Evolutionary conservation across 2,797 vertebrate species (phyloP).

Genomic region (Sebastiscus tertius): DNA sequence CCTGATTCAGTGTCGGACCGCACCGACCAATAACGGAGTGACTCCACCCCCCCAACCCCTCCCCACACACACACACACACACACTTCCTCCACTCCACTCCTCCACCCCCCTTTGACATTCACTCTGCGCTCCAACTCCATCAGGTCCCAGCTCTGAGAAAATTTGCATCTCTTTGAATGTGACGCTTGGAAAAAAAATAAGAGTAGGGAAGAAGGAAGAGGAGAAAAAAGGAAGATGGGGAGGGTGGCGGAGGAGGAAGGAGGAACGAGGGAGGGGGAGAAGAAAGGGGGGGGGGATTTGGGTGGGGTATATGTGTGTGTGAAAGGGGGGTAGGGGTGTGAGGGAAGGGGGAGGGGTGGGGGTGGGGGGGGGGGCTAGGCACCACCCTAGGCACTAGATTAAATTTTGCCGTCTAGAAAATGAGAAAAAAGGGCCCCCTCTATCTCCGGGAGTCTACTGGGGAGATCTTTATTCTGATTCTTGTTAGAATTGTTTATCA

Average conservation of each 20-base stretch:
- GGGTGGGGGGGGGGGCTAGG: too few relatives aligned
- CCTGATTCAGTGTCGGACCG: background rate
- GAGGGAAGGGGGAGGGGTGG: slow-evolving; percentile 76
- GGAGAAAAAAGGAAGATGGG: slow-evolving; percentile 57
- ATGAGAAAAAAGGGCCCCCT: slow-evolving; percentile 94
- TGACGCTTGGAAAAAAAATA: slow-evolving; percentile 84
- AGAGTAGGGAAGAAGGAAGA: slow-evolving; percentile 47
- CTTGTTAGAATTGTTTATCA: slow-evolving; percentile 99
- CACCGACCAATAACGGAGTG: background rate
- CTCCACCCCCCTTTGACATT: slow-evolving; percentile 88
- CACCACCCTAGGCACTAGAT: slow-evolving; percentile 95
- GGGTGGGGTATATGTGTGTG: background rate
- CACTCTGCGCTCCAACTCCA: slow-evolving; percentile 89
- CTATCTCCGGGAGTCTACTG: slow-evolving; percentile 98
- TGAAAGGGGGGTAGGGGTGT: background rate
- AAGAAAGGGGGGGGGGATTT: slow-evolving; percentile 35
- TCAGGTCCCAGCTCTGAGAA: slow-evolving; percentile 90
- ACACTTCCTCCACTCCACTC: slow-evolving; percentile 35
- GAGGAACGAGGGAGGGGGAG: slow-evolving; percentile 36
- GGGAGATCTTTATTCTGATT: slow-evolving; percentile 99
- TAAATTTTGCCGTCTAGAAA: slow-evolving; percentile 99
- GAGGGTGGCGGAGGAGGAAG: slow-evolving; percentile 30
- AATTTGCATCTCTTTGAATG: slow-evolving; percentile 99
- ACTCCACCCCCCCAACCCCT: background rate
- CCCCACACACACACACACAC: background rate